These are phyloP conservation scores for Vanessa atalanta DNA, from an alignment of 1,140 invertebrate genomes.

Conservation along the genomic window DNA sequence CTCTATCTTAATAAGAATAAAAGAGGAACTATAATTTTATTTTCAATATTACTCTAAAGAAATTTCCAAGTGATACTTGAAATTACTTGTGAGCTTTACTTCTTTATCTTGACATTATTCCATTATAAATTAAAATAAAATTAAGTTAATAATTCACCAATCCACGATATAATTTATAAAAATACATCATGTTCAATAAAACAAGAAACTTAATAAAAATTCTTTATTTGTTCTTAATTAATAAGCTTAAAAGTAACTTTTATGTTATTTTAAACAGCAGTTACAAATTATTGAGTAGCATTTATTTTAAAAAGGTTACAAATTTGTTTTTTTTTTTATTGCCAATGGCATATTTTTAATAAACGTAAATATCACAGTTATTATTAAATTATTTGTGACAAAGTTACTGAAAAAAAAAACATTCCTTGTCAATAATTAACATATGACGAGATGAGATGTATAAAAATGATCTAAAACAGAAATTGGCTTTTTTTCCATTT, in stretches of 20 bases:
- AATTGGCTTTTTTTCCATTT: background rate
- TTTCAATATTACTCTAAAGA: no score
- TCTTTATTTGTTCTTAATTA: slow-evolving; percentile 36
- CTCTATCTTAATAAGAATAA: no score
- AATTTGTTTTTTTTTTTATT: slow-evolving; percentile 72
- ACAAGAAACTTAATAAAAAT: slow-evolving; percentile 21
- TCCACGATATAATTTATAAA: background rate
- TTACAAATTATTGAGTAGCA: slow-evolving; percentile 56
- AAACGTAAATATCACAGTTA: slow-evolving; percentile 81
- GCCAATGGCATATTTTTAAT: slow-evolving; percentile 70
- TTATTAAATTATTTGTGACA: slow-evolving; percentile 76
- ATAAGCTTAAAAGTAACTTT: slow-evolving; percentile 41
- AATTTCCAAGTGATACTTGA: no score
- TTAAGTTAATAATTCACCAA: no score
- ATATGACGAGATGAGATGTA: slow-evolving; percentile 53
- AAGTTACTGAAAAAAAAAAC: slow-evolving; percentile 44
- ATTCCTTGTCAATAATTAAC: slow-evolving; percentile 45
- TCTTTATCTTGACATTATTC: background rate
- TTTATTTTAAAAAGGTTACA: slow-evolving; percentile 59
- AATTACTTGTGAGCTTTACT: background rate
- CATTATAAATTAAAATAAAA: no score
- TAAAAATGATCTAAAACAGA: slow-evolving; percentile 31
- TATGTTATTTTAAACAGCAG: slow-evolving; percentile 47
- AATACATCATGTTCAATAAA: background rate
- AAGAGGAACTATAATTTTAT: no score